These are phyloP conservation scores for Mus caroli DNA, from an alignment of 2,797 vertebrate species.

Conservation along the genomic window DNA sequence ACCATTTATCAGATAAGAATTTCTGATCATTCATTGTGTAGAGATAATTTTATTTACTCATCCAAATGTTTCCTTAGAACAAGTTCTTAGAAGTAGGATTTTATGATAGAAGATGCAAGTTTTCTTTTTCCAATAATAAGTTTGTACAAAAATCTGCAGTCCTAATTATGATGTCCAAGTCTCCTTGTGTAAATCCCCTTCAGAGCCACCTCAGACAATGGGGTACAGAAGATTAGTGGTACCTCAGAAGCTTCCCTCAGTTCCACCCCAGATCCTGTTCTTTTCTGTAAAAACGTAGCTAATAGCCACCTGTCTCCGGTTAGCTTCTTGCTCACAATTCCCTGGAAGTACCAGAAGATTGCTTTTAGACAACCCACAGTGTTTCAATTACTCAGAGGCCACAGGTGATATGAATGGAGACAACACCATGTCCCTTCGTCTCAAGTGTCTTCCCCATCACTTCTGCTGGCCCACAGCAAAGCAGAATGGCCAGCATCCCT, in stretches of 20 bases:
- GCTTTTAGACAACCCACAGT: neutral
- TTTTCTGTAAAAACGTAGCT: neutral
- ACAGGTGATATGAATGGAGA: neutral
- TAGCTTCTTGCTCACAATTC: neutral
- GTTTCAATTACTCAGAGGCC: neutral
- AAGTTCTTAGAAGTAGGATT: neutral
- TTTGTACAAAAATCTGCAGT: neutral
- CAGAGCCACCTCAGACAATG: neutral
- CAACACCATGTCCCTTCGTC: accelerated
- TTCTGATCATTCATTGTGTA: neutral
- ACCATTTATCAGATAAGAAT: neutral
- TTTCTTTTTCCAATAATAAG: neutral
- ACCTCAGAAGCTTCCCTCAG: neutral
- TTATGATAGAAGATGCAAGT: neutral
- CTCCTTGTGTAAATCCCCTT: neutral
- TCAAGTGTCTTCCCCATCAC: too few relatives aligned
- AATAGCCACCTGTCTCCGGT: neutral
- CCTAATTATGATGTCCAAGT: neutral
- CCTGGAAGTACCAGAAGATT: neutral
- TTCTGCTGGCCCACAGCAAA: neutral
- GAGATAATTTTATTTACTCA: neutral
- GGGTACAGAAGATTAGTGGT: neutral
- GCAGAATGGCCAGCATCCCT: neutral
- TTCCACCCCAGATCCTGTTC: neutral
- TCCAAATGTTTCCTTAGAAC: neutral